These are phyloP conservation scores for Melanerpes formicivorus DNA, from an alignment of 2,113 vertebrate species.

Conservation along the genomic window DNA sequence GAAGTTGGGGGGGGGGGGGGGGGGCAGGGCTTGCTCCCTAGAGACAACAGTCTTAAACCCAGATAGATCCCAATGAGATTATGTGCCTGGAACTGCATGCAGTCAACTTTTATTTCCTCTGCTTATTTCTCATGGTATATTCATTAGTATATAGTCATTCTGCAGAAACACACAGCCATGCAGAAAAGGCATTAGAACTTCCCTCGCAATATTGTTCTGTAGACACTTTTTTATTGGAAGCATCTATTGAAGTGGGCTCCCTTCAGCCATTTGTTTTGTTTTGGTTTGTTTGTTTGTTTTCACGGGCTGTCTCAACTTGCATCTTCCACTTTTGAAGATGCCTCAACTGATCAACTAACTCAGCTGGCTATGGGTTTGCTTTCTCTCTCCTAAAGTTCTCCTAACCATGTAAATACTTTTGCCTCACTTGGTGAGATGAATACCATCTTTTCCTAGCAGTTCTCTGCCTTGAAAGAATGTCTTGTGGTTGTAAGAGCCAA, in stretches of 20 bases:
- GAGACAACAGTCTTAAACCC: too few relatives aligned
- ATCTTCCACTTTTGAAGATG: not conserved
- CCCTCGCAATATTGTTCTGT: not conserved
- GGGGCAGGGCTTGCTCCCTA: too few relatives aligned
- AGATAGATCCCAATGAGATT: not conserved
- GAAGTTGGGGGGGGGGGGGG: too few relatives aligned
- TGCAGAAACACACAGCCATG: accelerated
- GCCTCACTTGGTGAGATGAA: too few relatives aligned
- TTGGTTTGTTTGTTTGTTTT: not conserved
- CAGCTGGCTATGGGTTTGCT: not conserved
- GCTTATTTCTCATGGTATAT: too few relatives aligned
- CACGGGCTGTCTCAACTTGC: not conserved
- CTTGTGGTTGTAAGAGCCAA: not conserved
- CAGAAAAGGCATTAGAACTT: not conserved
- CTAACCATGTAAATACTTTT: not conserved
- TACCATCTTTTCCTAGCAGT: not conserved
- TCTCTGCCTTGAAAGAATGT: not conserved
- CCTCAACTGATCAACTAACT: not conserved
- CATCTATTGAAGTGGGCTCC: not conserved
- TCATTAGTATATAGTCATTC: not conserved
- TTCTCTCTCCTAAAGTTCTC: not conserved
- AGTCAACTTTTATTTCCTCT: not conserved
- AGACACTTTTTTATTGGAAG: not conserved
- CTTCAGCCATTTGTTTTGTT: not conserved
- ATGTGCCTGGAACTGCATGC: not conserved